Base-by-base conservation (phyloP, 2,888 invertebrate genomes). In the Rhagonycha fulva region DNA sequence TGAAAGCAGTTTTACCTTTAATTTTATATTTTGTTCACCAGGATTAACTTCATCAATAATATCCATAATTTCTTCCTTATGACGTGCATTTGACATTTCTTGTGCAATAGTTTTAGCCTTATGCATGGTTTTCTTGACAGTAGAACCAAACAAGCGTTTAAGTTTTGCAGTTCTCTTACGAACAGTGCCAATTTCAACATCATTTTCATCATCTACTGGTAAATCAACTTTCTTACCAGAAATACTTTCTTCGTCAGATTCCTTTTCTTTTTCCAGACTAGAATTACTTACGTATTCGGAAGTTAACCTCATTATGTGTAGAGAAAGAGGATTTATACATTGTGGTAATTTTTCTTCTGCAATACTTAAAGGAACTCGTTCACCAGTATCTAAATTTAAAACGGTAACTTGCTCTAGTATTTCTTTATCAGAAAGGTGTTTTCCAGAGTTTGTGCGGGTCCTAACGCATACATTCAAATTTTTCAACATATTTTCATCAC, bases 261-360 rank as follows among this genome's bases (percentile, higher is more conserved):
- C 94, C 83, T 93, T 93, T 79, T 92, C 92, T 80, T 91, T 91
- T 79, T 91, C 91, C 82, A 91, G 87, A 81, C 90, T 91, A 28
- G 87, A 87, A 71, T 86, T 92, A 80, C 93, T 94, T 82, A 95
- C 94, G 87, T 96, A 98, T 88, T 98, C 96, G 0, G 96, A 96
- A 0, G 97, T 97, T 75, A 97, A 89, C 77, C 97, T 91, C 94
- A 98, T 96, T 86, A 98, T 98, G 88, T 98, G 98, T 81, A 98
- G 89, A 19, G 97, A 96, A 76, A 98, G 90, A 4, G 98, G 98
- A 90, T 98, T 98, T 86, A 97, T 94, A 87, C 96, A 95, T 85
- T 94, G 94, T 0, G 96, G 96, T 80, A 96, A 89, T 88, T 96
- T 96, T 86, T 98, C 97, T 86, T 98, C 98, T 1, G 98, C 98